These are phyloP conservation scores for Diplolepis rosae DNA, from an alignment of 2,888 invertebrate species.

Conservation along the genomic window DNA sequence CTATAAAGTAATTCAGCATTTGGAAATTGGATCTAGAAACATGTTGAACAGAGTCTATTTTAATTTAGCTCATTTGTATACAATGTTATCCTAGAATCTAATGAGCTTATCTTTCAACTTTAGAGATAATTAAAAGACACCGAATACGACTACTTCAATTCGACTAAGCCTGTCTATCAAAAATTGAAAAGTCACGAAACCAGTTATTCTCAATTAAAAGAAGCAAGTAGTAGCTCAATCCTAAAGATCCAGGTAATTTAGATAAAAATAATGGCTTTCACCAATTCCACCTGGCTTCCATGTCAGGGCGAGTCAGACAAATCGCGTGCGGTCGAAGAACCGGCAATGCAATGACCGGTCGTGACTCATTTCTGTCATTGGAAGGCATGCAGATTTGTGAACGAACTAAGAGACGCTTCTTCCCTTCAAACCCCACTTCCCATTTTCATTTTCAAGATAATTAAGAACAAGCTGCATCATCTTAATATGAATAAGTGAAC, in stretches of 20 bases:
- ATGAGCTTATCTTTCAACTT: too few species aligned
- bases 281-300: conserved; percentile 16
- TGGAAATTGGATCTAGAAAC: too few species aligned
- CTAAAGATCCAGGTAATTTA: conserved; percentile 13
- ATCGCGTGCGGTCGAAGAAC: conserved; percentile 26
- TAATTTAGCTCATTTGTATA: too few species aligned
- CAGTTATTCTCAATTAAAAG: conserved; percentile 13
- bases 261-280: conserved; percentile 29
- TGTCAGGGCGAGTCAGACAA: conserved; percentile 26
- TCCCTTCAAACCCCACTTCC: conserved; percentile 24
- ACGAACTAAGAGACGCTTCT: conserved; percentile 21
- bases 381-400: conserved; percentile 16
- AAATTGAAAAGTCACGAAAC: not conserved
- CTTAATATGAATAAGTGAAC: conserved; percentile 4
- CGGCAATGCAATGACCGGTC: conserved; percentile 27
- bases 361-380: conserved; percentile 18
- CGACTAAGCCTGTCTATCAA: not conserved
- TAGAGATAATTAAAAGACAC: too few species aligned
- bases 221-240: conserved; percentile 8
- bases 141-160: too few species aligned
- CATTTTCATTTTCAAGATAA: conserved; percentile 7
- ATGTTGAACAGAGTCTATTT: too few species aligned
- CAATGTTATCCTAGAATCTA: too few species aligned
- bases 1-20: too few species aligned
- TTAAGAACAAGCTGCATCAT: conserved; percentile 18